Percentiles rank a stretch among this genome's conserved stretches.
Conservation (phyloP, 2,888 invertebrate species). For the Heliconius ismenius region DNA sequence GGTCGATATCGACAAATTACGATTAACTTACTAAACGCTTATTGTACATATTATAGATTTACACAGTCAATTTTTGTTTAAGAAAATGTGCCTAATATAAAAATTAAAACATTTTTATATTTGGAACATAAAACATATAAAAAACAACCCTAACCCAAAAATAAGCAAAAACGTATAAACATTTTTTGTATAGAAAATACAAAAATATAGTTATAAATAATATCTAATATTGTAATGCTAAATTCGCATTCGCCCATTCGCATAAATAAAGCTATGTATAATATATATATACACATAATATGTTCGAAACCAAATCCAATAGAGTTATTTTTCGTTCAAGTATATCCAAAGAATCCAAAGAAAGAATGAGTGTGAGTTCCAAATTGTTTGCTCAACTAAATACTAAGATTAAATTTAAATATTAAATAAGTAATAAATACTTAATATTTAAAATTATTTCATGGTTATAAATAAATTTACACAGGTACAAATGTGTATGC, state of each 20-base stretch:
- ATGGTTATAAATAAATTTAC: constrained; percentile 4
- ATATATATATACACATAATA: too few relatives aligned
- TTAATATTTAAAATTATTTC: neutral
- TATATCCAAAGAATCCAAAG: too few relatives aligned
- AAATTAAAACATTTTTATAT: neutral
- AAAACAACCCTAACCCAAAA: neutral
- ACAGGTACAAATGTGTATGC: neutral
- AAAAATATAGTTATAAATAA: neutral
- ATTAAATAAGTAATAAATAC: too few relatives aligned
- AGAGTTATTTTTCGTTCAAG: neutral
- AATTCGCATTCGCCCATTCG: constrained; percentile 13
- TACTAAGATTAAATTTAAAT: too few relatives aligned
- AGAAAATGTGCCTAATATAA: neutral
- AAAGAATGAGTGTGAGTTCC: neutral
- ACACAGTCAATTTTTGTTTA: neutral
- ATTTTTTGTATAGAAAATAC: neutral
- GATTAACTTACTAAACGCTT: neutral
- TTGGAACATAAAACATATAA: too few relatives aligned
- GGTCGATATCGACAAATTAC: neutral
- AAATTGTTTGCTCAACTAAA: neutral
- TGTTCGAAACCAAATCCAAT: too few relatives aligned
- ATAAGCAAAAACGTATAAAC: neutral
- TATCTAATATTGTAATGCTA: neutral
- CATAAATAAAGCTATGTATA: neutral
- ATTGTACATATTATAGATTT: too few relatives aligned